Conservation (phyloP, 2,113 vertebrate genomes). For the Cyprinodon variegatus region DNA sequence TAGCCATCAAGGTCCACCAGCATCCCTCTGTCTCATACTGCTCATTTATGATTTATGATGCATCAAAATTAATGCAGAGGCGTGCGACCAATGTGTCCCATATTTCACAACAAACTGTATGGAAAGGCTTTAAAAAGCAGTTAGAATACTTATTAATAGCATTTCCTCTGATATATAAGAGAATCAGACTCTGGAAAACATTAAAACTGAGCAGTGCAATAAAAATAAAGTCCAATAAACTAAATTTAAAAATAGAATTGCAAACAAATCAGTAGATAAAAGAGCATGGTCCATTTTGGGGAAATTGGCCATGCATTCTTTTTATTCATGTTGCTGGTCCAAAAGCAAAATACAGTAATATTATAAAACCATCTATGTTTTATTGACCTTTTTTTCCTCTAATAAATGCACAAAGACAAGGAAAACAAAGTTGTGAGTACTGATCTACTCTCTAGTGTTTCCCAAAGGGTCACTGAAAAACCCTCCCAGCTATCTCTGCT, state of each 20-base stretch:
- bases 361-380: background rate
- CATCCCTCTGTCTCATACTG: constrained; percentile 4
- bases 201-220: background rate
- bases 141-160: background rate
- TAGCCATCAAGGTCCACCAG: background rate
- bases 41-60: constrained; percentile 12
- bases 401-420: too few relatives aligned
- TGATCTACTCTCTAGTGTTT: background rate
- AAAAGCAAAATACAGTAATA: background rate
- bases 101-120: background rate
- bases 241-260: background rate
- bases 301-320: background rate
- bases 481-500: background rate
- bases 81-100: background rate
- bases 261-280: background rate
- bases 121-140: background rate
- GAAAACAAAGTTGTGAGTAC: background rate
- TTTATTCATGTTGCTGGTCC: background rate
- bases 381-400: background rate
- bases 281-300: background rate
- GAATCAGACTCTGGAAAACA: background rate
- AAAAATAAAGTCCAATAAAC: background rate
- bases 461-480: too few relatives aligned
- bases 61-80: background rate
- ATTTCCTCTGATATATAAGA: background rate